Percentiles rank a stretch among this genome's conserved stretches.
Conservation (phyloP, 2,888 invertebrate genomes). For the Lottia gigantea region DNA sequence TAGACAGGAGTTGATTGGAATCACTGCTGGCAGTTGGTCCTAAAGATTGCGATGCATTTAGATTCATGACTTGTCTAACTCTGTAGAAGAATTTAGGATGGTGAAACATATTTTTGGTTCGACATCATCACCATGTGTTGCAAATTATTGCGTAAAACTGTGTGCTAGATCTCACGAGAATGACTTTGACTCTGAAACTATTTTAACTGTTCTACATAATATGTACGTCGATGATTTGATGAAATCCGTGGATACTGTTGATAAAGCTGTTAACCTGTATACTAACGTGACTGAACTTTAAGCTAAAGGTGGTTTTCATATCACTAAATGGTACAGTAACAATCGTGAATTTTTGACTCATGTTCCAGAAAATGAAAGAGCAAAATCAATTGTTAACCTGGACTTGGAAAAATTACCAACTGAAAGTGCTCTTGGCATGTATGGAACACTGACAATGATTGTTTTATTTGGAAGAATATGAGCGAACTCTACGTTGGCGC, state of each 20-base stretch:
- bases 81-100: background rate
- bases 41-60: background rate
- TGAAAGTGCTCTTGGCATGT: background rate
- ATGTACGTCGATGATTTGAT: slow-evolving; percentile 16
- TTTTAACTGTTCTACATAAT: background rate
- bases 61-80: background rate
- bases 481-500: background rate
- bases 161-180: background rate
- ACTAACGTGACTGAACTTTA: background rate
- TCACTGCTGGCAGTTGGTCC: background rate
- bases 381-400: background rate
- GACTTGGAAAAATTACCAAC: background rate
- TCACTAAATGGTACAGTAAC: background rate
- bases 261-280: background rate
- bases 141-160: background rate
- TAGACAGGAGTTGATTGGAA: background rate
- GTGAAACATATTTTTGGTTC: background rate
- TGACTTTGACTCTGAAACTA: background rate
- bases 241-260: background rate
- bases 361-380: slow-evolving; percentile 1
- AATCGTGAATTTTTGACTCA: background rate
- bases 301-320: background rate
- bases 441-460: background rate
- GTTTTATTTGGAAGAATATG: background rate
- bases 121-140: background rate